Conservation (phyloP, 2,797 vertebrate genomes). For the Sciaenops ocellatus region DNA sequence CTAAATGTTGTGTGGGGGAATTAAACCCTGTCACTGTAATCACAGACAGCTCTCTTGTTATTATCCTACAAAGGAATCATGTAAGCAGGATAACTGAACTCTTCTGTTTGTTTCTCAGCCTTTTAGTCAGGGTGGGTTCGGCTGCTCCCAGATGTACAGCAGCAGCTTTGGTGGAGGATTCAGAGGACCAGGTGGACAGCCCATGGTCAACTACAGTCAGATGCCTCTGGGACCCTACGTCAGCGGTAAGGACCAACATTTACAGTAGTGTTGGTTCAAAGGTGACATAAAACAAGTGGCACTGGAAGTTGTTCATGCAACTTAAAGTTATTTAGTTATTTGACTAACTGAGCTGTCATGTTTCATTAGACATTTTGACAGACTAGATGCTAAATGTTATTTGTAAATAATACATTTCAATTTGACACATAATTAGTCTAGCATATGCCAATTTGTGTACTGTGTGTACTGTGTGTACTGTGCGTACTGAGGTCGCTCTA, state of each 20-base stretch:
- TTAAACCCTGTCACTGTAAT: neutral
- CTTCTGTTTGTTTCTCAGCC: conserved; percentile 73
- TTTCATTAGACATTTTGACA: neutral
- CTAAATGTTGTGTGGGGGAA: neutral
- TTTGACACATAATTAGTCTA: neutral
- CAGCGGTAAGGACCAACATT: conserved; percentile 87
- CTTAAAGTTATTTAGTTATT: neutral
- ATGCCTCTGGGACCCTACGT: conserved; percentile 98
- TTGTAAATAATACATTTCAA: neutral
- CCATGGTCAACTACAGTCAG: conserved; percentile 98
- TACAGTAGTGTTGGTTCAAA: neutral
- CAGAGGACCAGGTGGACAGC: conserved; percentile 91
- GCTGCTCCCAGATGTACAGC: conserved; percentile 95
- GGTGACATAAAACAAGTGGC: neutral
- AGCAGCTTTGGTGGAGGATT: conserved; percentile 92
- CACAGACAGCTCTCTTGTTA: neutral
- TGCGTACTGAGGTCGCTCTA: too few relatives aligned
- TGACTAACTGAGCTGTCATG: neutral
- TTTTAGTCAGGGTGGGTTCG: conserved; percentile 89
- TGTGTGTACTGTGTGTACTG: too few relatives aligned
- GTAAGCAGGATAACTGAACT: neutral
- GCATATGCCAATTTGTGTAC: too few relatives aligned
- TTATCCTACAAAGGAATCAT: neutral
- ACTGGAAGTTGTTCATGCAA: neutral
- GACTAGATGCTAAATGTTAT: neutral